Evolutionary conservation across 2,888 invertebrate genomes (phyloP).

Genomic region (Cryptophagus acutangulus): DNA sequence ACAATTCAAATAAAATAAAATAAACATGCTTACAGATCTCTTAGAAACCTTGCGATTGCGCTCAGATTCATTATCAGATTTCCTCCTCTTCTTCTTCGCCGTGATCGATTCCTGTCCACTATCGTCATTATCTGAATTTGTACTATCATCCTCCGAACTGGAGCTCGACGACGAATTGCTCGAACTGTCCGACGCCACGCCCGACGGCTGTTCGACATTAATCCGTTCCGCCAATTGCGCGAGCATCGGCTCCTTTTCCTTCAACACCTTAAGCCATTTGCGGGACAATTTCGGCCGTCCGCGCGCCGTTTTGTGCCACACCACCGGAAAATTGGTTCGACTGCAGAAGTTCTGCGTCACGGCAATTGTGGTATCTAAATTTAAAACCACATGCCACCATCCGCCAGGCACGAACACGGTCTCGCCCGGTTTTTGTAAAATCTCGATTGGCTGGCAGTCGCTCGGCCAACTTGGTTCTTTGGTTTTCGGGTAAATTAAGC

Average conservation of each 20-base stretch:
- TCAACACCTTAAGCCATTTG: slow-evolving; percentile 73
- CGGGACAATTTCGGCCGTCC: slow-evolving; percentile 92
- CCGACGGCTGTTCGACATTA: slow-evolving; percentile 80
- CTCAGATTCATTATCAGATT: slow-evolving; percentile 46
- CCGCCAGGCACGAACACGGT: slow-evolving; percentile 98
- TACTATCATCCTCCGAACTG: slow-evolving; percentile 39
- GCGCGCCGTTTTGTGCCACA: slow-evolving; percentile 93
- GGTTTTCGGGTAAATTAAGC: slow-evolving; percentile 89
- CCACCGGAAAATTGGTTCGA: slow-evolving; percentile 91
- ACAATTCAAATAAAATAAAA: no score
- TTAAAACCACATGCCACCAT: slow-evolving; percentile 99
- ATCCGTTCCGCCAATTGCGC: slow-evolving; percentile 75
- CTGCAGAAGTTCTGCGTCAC: slow-evolving; percentile 98
- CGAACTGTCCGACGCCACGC: slow-evolving; percentile 91
- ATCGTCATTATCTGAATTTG: slow-evolving; percentile 56
- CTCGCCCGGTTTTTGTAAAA: slow-evolving; percentile 92
- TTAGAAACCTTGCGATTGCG: slow-evolving; percentile 36
- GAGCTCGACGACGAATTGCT: slow-evolving; percentile 77
- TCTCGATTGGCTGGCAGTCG: slow-evolving; percentile 88
- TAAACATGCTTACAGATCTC: slow-evolving; percentile 37
- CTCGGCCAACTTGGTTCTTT: slow-evolving; percentile 84
- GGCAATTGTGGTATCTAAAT: slow-evolving; percentile 92
- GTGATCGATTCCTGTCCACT: slow-evolving; percentile 87
- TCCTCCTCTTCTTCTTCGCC: slow-evolving; percentile 75
- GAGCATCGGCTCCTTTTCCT: slow-evolving; percentile 66